Evolutionary conservation across 1,140 invertebrate genomes (phyloP).

Genomic region (Drosophila pseudoobscura): DNA sequence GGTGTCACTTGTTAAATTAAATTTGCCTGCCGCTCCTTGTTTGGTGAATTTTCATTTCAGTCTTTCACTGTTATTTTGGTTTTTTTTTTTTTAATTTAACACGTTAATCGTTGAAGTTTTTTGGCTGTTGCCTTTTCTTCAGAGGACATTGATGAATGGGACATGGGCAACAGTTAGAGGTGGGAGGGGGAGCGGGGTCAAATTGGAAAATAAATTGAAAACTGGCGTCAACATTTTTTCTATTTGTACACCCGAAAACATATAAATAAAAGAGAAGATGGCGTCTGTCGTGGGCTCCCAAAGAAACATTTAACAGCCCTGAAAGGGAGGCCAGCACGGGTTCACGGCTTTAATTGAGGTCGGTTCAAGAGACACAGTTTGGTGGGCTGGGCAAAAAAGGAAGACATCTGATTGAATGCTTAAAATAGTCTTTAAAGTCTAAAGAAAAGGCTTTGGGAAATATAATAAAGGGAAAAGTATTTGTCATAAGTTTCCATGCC

Average conservation of each 20-base stretch:
- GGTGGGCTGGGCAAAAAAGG: too few species aligned
- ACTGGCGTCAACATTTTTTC: conserved; percentile 43
- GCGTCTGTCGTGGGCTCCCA: too few species aligned
- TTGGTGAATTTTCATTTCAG: conserved; percentile 30
- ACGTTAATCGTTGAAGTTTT: conserved; percentile 38
- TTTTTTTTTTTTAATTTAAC: conserved; percentile 38
- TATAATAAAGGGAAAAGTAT: too few species aligned
- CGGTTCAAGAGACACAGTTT: too few species aligned
- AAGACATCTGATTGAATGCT: too few species aligned
- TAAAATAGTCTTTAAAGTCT: too few species aligned
- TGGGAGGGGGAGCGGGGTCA: conserved; percentile 11
- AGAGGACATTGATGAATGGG: conserved; percentile 59
- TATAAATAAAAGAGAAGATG: too few species aligned
- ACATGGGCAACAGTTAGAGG: conserved; percentile 37
- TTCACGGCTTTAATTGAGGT: too few species aligned
- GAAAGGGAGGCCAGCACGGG: too few species aligned
- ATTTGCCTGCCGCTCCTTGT: conserved; percentile 53
- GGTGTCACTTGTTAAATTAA: conserved; percentile 70
- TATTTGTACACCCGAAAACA: conserved; percentile 16
- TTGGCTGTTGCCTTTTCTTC: conserved; percentile 34
- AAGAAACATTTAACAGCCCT: too few species aligned
- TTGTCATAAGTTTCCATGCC: too few species aligned
- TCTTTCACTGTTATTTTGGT: background rate
- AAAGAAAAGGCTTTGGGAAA: too few species aligned
- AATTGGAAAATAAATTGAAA: conserved; percentile 53